Conservation (phyloP, 23 tunicate genomes). For the Clavelina lepadiformis region DNA sequence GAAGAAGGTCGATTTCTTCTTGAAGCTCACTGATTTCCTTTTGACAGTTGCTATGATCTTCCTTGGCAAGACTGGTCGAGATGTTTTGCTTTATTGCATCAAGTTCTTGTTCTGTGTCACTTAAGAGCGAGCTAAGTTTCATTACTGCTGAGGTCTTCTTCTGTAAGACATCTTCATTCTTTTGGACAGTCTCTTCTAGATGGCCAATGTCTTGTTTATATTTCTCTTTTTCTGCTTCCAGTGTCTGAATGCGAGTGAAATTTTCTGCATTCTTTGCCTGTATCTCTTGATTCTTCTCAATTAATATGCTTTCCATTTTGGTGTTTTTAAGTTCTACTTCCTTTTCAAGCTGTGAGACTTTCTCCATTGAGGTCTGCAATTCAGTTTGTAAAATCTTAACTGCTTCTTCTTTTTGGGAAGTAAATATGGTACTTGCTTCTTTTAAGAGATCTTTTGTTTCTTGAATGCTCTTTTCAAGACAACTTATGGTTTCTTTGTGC, state of each 20-base stretch:
- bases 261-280: neutral
- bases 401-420: neutral
- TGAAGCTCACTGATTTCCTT: conserved; percentile 9
- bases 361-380: neutral
- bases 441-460: no score
- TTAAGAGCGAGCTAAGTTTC: neutral
- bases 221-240: neutral
- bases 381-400: neutral
- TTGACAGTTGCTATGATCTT: neutral
- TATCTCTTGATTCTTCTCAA: no score
- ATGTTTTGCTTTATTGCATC: neutral
- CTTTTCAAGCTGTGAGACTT: neutral
- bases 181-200: neutral
- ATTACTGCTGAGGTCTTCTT: neutral
- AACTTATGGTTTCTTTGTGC: no score
- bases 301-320: no score
- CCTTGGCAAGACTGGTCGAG: neutral
- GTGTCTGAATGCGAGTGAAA: neutral
- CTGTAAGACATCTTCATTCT: neutral
- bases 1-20: conserved; percentile 9
- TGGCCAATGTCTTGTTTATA: no score
- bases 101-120: neutral
- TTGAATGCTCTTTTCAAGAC: no score
- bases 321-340: no score
- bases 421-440: no score